Conservation (phyloP, 2,797 vertebrate genomes). For the Oreortyx pictus region DNA sequence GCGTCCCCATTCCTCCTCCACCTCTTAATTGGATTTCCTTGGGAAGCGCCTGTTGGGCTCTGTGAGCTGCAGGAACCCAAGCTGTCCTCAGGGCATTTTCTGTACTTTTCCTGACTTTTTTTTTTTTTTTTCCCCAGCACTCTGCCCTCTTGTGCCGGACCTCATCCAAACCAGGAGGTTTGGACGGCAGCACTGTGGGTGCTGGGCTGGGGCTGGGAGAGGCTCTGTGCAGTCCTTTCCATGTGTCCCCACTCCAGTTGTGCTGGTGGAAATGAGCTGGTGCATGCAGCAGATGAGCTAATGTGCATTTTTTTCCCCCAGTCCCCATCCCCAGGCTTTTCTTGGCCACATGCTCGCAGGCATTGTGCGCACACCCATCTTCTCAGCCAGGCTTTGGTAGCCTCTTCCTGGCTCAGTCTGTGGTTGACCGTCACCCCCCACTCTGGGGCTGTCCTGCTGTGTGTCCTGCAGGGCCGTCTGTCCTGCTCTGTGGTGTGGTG, state of each 20-base stretch:
- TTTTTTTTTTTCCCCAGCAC: not conserved
- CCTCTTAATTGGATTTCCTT: constrained; percentile 77
- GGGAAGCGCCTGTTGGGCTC: constrained; percentile 48
- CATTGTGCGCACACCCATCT: not conserved
- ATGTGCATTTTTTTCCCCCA: rapidly evolving
- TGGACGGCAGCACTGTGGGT: rapidly evolving
- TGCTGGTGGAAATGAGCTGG: not conserved
- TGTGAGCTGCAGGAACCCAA: constrained; percentile 23
- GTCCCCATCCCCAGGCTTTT: not conserved
- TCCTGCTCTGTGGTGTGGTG: rapidly evolving
- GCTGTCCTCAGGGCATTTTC: not conserved
- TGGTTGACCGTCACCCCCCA: rapidly evolving
- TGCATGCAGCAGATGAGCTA: not conserved
- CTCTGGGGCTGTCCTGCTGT: rapidly evolving
- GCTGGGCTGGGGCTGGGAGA: rapidly evolving
- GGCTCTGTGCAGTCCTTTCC: not conserved
- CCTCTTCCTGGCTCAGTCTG: rapidly evolving
- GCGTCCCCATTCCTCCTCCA: constrained; percentile 47
- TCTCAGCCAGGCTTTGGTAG: not conserved
- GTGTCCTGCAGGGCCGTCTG: not conserved
- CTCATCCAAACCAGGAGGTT: not conserved
- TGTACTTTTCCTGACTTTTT: not conserved
- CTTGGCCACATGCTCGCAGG: rapidly evolving
- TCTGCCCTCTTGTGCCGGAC: rapidly evolving
- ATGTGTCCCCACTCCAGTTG: rapidly evolving